Conservation (phyloP, 1,140 invertebrate genomes). For the Papilio xuthus region DNA sequence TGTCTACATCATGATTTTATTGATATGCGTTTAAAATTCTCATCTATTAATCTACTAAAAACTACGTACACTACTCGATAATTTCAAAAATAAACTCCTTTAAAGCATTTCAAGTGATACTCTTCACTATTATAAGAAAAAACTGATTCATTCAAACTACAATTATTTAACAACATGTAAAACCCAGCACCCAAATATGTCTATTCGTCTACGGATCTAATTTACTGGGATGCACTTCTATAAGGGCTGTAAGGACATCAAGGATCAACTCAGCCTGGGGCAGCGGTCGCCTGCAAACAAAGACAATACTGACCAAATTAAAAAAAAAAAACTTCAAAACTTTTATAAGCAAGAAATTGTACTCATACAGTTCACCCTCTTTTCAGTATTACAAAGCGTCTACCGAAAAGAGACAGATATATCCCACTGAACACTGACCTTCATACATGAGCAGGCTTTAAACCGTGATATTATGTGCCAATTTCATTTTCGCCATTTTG, state of each 20-base stretch:
- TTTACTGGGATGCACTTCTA: constrained; percentile 79
- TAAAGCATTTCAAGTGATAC: constrained; percentile 55
- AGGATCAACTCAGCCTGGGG: constrained; percentile 63
- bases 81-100: constrained; percentile 62
- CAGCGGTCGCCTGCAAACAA: constrained; percentile 48
- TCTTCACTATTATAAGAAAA: constrained; percentile 55
- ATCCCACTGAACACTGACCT: too few species aligned
- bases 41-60: constrained; percentile 60
- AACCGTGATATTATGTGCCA: too few species aligned
- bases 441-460: too few species aligned
- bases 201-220: constrained; percentile 66
- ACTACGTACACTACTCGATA: constrained; percentile 58
- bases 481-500: too few species aligned
- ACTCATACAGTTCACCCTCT: not conserved
- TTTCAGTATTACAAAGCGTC: constrained; percentile 19
- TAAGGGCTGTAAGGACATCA: constrained; percentile 55
- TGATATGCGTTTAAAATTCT: constrained; percentile 65
- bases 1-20: constrained; percentile 60
- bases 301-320: constrained; percentile 57
- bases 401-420: not conserved
- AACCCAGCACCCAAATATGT: constrained; percentile 73
- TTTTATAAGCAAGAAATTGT: not conserved
- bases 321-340: not conserved
- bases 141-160: constrained; percentile 66
- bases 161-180: constrained; percentile 54